phyloP scores from a whole-genome alignment of 2,797 vertebrate species.

The Xenentodon cancila region DNA sequence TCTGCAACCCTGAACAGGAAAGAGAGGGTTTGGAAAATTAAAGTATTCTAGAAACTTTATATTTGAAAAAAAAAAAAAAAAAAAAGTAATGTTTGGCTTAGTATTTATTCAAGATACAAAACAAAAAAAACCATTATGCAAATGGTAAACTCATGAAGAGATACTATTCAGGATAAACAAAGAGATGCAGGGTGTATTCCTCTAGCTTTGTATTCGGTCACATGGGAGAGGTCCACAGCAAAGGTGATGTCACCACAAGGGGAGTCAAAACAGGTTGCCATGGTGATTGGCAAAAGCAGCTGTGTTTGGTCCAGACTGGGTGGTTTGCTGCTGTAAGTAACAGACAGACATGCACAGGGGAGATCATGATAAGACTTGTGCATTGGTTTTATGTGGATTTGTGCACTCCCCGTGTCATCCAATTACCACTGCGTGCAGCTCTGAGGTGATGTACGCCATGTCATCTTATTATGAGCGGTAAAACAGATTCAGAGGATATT shows the following conservation, averaged over 20 bases:
- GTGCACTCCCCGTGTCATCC: slow-evolving; percentile 29
- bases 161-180: too few species aligned
- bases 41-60: too few species aligned
- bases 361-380: not conserved
- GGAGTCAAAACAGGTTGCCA: slow-evolving; percentile 68
- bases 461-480: slow-evolving; percentile 60
- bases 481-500: slow-evolving; percentile 57
- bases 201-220: slow-evolving; percentile 12
- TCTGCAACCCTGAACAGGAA: too few species aligned
- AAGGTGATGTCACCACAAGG: slow-evolving; percentile 64
- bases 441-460: slow-evolving; percentile 46
- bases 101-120: too few species aligned
- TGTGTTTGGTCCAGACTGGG: slow-evolving; percentile 55
- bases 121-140: too few species aligned
- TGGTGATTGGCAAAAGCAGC: slow-evolving; percentile 57
- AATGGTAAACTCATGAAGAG: too few species aligned
- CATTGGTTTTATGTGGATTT: slow-evolving; percentile 3
- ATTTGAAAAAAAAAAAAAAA: too few species aligned
- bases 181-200: not conserved
- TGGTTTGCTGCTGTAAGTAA: slow-evolving; percentile 47
- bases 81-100: too few species aligned
- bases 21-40: too few species aligned
- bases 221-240: slow-evolving; percentile 35
- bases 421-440: slow-evolving; percentile 58
- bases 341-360: slow-evolving; percentile 9